These are phyloP conservation scores for Diphyllodes magnificus DNA, from an alignment of 2,113 vertebrate species.

Conservation along the genomic window DNA sequence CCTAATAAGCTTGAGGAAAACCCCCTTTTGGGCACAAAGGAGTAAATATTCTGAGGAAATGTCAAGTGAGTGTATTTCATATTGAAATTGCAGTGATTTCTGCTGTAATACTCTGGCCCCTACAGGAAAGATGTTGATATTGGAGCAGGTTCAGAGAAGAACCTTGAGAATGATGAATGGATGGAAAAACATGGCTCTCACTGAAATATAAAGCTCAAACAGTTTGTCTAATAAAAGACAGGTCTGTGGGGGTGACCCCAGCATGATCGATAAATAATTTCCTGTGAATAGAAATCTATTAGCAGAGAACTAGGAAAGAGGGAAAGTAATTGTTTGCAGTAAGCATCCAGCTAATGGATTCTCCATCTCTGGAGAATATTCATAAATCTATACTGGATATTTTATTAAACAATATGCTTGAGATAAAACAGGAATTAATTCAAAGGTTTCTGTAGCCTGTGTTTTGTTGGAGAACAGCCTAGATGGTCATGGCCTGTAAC, in stretches of 20 bases:
- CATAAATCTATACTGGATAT: slow-evolving; percentile 20
- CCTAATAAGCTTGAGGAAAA: not conserved
- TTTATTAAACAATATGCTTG: not conserved
- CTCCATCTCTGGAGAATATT: slow-evolving; percentile 11
- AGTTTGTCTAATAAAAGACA: not conserved
- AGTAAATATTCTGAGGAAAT: not conserved
- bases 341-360: slow-evolving; percentile 13
- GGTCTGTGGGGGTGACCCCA: not conserved
- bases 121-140: not conserved
- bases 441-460: not conserved
- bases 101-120: not conserved
- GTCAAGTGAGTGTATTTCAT: not conserved
- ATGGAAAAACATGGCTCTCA: not conserved
- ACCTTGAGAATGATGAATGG: not conserved
- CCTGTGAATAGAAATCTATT: slow-evolving; percentile 23
- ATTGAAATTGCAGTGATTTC: not conserved
- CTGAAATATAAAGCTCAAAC: not conserved
- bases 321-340: not conserved
- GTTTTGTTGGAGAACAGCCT: not conserved
- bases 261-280: not conserved
- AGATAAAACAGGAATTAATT: not conserved
- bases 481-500: not conserved
- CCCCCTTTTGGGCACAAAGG: not conserved
- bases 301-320: not conserved
- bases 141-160: not conserved